Percentiles rank a stretch among this genome's conserved stretches.
phyloP scores from a whole-genome alignment of 2,113 vertebrate species.

The Dipodomys stephensi region DNA sequence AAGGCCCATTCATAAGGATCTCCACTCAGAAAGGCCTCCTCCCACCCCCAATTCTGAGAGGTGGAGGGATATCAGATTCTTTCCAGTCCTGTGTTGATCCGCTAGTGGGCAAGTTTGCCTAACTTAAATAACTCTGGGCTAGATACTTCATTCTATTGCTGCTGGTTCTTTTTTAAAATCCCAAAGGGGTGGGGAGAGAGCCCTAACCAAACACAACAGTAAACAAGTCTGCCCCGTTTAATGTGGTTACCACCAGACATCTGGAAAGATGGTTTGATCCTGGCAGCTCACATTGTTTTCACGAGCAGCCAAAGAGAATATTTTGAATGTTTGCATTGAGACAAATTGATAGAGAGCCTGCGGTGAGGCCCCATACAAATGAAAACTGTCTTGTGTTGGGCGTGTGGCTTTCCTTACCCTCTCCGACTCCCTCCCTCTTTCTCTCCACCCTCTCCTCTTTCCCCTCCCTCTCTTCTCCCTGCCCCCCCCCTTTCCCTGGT shows the following conservation, averaged over 20 bases:
- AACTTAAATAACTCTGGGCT: not conserved
- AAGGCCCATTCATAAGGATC: not conserved
- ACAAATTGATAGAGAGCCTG: slow-evolving; percentile 83
- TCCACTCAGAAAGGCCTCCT: not conserved
- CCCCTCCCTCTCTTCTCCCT: not conserved
- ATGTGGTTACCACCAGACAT: slow-evolving; percentile 84
- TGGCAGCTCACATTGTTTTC: slow-evolving; percentile 82
- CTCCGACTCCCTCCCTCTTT: not conserved
- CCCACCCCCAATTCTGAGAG: not conserved
- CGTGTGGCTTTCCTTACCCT: not conserved
- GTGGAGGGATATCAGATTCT: not conserved
- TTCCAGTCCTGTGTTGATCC: not conserved
- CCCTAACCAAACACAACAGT: slow-evolving; percentile 82
- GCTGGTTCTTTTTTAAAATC: slow-evolving; percentile 67
- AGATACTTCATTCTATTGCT: slow-evolving; percentile 39
- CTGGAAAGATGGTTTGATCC: slow-evolving; percentile 88
- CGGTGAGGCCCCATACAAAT: slow-evolving; percentile 70
- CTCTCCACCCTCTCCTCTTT: not conserved
- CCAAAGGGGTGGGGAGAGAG: not conserved
- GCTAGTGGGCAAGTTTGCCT: slow-evolving; percentile 19
- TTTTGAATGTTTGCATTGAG: slow-evolving; percentile 81
- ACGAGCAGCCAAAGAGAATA: slow-evolving; percentile 79
- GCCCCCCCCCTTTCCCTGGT: not conserved
- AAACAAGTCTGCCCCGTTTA: slow-evolving; percentile 79
- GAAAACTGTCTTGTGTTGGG: slow-evolving; percentile 49